Base-by-base conservation (phyloP, 2,113 vertebrate species). In the Campylomormyrus numenius region DNA sequence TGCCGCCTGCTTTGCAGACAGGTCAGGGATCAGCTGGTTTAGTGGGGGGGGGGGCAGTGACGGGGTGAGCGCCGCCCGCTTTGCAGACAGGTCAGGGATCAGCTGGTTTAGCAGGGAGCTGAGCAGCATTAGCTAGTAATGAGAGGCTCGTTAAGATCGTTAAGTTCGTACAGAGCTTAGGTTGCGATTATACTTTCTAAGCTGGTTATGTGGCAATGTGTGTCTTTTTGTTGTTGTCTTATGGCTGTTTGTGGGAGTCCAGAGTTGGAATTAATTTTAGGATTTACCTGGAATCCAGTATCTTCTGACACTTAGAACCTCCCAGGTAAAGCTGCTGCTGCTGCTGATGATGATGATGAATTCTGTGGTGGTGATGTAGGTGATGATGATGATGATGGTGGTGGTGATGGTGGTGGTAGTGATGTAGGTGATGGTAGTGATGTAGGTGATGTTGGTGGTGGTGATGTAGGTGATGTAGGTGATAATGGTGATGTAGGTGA, bases 101-200 rank as follows among this genome's bases (percentile, higher is more conserved):
- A 85, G 77, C 50, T 13, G 10, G 3, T 80, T 39, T 80, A 84
- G 56, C 77, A 2, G 35, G 21, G 45, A 58, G 52, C 35, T 0
- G 3, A 56, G 77, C 39, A 27, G 89, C 50, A 89, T 89, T 89
- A 89, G 39, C 31, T 56, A 19, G 74, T 27, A 85, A 89, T 85
- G 56, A 58, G 50, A 84, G 52, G 19, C 88, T 48, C 74, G 42
- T 89, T 84, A 89, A 89, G 21, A 3, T 56, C 27, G 52, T 89
- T 89, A 85, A 89, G 31, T 9, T 58, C 39, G 8, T 46, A 11
- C 24, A 58, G 49, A 45, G 42, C 49, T 53, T 19, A 27, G 35
- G 39, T n/a, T 45, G 27, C 45, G 42, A 77, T 77, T 56, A 21
- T 77, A 39, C 70, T 31, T 77, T 17, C 70, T 77, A 39, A 77